phyloP scores from a whole-genome alignment of 2,797 vertebrate genomes.

The Pangasius djambal region DNA sequence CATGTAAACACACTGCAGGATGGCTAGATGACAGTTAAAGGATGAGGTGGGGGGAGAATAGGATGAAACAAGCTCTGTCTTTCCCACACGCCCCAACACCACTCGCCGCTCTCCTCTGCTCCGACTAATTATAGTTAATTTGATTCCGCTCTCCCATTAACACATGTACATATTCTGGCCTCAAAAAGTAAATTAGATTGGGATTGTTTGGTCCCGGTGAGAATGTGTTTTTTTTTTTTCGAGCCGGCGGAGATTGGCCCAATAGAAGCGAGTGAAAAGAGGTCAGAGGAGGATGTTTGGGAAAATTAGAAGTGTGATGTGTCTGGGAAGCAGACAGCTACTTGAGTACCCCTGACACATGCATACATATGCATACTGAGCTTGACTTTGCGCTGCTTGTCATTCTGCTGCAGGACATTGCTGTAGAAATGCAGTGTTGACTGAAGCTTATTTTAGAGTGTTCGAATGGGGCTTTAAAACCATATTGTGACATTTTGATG shows the following conservation, averaged over 20 bases:
- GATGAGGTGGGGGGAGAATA: not conserved
- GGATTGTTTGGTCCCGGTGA: slow-evolving; percentile 84
- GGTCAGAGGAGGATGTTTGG: slow-evolving; percentile 76
- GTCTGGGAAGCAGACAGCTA: slow-evolving; percentile 65
- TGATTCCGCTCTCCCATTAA: slow-evolving; percentile 80
- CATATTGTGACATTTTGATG: not conserved
- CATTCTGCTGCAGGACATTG: slow-evolving; percentile 25
- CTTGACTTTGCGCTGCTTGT: slow-evolving; percentile 18
- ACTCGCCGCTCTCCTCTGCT: slow-evolving; percentile 67
- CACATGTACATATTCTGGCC: slow-evolving; percentile 82
- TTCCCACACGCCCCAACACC: slow-evolving; percentile 38
- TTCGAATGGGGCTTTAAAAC: not conserved
- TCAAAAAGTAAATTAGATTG: slow-evolving; percentile 84
- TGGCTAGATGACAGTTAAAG: slow-evolving; percentile 45
- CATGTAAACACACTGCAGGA: slow-evolving; percentile 56
- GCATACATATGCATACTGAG: slow-evolving; percentile 15
- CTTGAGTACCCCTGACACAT: slow-evolving; percentile 8
- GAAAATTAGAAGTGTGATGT: slow-evolving; percentile 69
- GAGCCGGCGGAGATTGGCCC: slow-evolving; percentile 63
- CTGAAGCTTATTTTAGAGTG: not conserved
- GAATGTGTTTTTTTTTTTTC: slow-evolving; percentile 61
- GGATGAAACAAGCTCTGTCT: slow-evolving; percentile 41
- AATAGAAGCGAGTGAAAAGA: slow-evolving; percentile 76
- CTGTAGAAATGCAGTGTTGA: not conserved
- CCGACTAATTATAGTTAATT: slow-evolving; percentile 84